These are phyloP conservation scores for Phocoena sinus DNA, from an alignment of 2,113 vertebrate genomes.

Conservation along the genomic window DNA sequence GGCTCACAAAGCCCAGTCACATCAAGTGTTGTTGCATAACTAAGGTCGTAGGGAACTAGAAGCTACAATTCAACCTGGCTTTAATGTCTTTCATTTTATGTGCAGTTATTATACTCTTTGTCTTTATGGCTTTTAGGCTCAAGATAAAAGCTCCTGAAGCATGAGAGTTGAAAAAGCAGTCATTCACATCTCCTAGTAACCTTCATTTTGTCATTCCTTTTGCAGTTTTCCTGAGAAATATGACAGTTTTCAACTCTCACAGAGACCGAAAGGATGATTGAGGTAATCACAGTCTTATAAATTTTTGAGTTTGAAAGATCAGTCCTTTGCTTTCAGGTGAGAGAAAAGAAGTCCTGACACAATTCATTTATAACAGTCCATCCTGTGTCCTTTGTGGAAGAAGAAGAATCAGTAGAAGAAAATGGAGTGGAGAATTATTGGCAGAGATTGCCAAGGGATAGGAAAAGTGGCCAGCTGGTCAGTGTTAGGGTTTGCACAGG, in stretches of 20 bases:
- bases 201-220: conserved; percentile 34
- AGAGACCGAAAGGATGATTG: not conserved
- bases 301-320: not conserved
- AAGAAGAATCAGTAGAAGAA: not conserved
- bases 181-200: not conserved
- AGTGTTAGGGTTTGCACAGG: not conserved
- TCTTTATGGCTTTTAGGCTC: conserved; percentile 32
- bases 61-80: conserved; percentile 30
- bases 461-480: not conserved
- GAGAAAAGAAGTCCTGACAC: not conserved
- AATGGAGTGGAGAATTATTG: not conserved
- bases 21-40: conserved; percentile 35
- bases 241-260: not conserved
- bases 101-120: conserved; percentile 7
- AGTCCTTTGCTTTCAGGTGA: not conserved
- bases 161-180: not conserved
- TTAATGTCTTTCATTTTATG: conserved; percentile 34
- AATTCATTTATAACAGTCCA: not conserved
- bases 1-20: not conserved
- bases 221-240: conserved; percentile 19
- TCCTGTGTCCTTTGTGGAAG: not conserved
- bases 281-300: not conserved
- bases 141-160: conserved; percentile 1
- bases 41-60: not conserved
- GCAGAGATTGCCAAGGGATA: not conserved